A percentile compares a stretch with the other conserved stretches of the same genome.
These are phyloP conservation scores for Calcarius ornatus DNA, from an alignment of 2,113 vertebrate genomes.

Conservation along the genomic window DNA sequence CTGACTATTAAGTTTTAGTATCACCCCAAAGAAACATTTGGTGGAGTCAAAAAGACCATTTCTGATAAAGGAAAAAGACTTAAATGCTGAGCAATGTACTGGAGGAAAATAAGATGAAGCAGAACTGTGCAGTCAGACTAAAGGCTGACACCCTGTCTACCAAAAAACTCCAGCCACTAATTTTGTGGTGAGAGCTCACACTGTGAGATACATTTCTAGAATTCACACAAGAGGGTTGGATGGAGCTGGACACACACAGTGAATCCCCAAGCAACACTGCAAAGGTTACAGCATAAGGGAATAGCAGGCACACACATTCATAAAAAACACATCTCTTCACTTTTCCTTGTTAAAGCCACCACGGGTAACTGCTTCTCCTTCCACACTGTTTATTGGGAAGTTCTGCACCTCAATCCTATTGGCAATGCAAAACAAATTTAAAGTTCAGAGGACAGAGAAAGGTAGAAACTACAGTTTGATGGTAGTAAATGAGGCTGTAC, in stretches of 20 bases:
- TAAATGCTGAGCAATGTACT: background rate
- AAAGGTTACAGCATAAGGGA: background rate
- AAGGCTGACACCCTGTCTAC: background rate
- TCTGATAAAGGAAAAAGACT: background rate
- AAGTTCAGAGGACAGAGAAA: background rate
- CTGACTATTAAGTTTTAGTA: background rate
- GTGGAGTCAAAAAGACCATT: background rate
- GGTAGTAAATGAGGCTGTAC: background rate
- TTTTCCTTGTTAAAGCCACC: background rate
- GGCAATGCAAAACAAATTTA: background rate
- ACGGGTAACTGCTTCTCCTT: background rate
- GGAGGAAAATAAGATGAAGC: background rate
- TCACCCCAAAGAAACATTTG: background rate
- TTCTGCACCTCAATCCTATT: background rate
- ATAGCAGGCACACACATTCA: background rate
- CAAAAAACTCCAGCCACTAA: background rate
- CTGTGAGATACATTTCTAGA: background rate
- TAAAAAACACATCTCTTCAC: background rate
- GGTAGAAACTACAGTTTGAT: background rate
- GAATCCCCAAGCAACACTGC: background rate
- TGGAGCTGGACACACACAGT: background rate
- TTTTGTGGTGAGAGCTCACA: background rate
- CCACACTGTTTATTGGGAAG: background rate
- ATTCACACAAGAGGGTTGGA: background rate
- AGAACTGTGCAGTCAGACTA: background rate